These are phyloP conservation scores for Coilia nasus DNA, from an alignment of 2,797 vertebrate species.

Conservation along the genomic window DNA sequence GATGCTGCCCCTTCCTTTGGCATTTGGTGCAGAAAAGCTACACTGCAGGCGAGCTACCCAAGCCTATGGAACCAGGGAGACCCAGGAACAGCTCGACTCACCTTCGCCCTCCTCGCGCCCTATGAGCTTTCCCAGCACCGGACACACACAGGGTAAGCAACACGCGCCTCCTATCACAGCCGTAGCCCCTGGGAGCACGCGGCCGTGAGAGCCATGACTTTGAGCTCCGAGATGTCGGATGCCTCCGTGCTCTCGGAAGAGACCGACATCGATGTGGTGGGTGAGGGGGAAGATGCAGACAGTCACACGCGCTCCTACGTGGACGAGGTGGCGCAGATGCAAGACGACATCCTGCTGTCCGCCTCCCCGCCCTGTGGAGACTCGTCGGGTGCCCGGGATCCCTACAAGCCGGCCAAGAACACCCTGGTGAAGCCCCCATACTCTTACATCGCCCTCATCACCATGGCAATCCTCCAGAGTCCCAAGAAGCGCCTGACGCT, in stretches of 20 bases:
- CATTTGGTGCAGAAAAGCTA: slow-evolving; percentile 22
- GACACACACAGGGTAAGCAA: slow-evolving; percentile 36
- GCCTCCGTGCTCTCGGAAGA: slow-evolving; percentile 91
- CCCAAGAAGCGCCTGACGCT: slow-evolving; percentile 88
- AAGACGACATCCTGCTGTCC: slow-evolving; percentile 77
- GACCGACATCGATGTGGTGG: slow-evolving; percentile 95
- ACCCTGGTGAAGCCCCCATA: slow-evolving; percentile 89
- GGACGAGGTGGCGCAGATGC: slow-evolving; percentile 82
- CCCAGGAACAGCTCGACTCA: slow-evolving; percentile 49
- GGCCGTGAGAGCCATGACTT: slow-evolving; percentile 84
- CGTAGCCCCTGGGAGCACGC: slow-evolving; percentile 59
- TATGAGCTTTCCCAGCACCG: slow-evolving; percentile 37
- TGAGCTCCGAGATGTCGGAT: slow-evolving; percentile 95
- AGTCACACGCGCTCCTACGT: slow-evolving; percentile 76
- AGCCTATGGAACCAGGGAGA: slow-evolving; percentile 70
- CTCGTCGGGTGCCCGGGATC: slow-evolving; percentile 69
- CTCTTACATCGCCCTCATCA: slow-evolving; percentile 95
- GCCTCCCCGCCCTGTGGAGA: slow-evolving; percentile 74
- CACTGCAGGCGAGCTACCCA: slow-evolving; percentile 39
- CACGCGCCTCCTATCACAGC: slow-evolving; percentile 54
- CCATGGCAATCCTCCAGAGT: slow-evolving; percentile 95
- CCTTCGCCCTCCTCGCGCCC: slow-evolving; percentile 15
- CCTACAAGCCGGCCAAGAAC: slow-evolving; percentile 80
- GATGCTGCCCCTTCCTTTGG: slow-evolving; percentile 45
- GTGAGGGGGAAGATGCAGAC: slow-evolving; percentile 88